A percentile compares a stretch with the other conserved stretches of the same genome.
Evolutionary conservation across 1,140 invertebrate genomes (phyloP).

Genomic region (Cyphomyrmex costatus): DNA sequence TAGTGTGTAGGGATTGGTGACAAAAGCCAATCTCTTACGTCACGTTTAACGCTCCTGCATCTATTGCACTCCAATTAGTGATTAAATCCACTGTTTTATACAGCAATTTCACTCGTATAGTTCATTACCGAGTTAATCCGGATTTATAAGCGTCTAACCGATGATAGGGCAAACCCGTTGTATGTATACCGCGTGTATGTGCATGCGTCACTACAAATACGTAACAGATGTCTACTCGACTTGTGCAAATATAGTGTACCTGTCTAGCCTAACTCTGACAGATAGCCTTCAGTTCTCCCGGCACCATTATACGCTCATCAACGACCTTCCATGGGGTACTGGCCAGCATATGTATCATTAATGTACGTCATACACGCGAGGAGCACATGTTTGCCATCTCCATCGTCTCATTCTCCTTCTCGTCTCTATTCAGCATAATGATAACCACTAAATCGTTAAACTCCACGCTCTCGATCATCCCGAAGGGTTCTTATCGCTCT

Average conservation of each 20-base stretch:
- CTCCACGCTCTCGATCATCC: constrained; percentile 2
- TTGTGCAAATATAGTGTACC: constrained; percentile 80
- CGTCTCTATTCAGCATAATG: not conserved
- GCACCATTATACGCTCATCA: constrained; percentile 82
- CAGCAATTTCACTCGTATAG: not conserved
- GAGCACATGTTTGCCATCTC: constrained; percentile 28
- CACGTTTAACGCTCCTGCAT: not conserved
- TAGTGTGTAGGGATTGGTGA: too few species aligned
- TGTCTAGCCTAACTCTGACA: constrained; percentile 73
- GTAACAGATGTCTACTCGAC: constrained; percentile 78
- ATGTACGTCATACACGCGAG: constrained; percentile 66
- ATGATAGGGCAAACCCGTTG: not conserved
- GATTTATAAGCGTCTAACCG: constrained; percentile 14
- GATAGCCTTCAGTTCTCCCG: constrained; percentile 64
- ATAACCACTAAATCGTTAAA: constrained; percentile 42
- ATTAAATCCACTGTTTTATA: constrained; percentile 13
- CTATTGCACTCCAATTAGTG: not conserved
- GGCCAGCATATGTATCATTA: constrained; percentile 70
- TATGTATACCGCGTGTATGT: not conserved
- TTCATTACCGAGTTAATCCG: constrained; percentile 39
- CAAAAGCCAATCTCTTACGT: not conserved
- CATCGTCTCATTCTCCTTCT: constrained; percentile 10
- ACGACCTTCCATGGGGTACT: constrained; percentile 75
- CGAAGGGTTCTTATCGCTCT: constrained; percentile 11
- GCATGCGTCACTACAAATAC: constrained; percentile 38